Base-by-base conservation (phyloP, 2,797 vertebrate genomes). In the Danio choprae region DNA sequence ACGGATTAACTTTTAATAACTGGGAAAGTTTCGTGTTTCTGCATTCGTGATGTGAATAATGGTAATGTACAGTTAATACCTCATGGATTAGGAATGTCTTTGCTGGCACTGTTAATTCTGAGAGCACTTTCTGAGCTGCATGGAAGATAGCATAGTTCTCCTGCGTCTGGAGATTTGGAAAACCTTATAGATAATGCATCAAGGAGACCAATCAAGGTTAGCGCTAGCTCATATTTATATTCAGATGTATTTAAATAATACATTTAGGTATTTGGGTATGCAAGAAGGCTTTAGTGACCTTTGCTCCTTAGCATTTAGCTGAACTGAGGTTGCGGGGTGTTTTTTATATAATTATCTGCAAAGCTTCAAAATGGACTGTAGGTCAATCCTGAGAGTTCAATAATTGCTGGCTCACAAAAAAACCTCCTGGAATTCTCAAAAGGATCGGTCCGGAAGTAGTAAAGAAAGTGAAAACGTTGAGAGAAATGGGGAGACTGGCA, bases 131-230 rank as follows among this genome's bases (percentile, higher is more conserved):
- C 73, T 65, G 88, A 86, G 78, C 71, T 80, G 81, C 77, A 84
- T 53, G 56, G 81, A 89, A 87, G 51, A 79, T 48, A 78, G 48
- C 41, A 40, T 9, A 44, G 73, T 81, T 74, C 65, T 7, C n/a
- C 8, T 53, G 51, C 8, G 72, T 84, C 82, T 87, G 82, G 79
- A 74, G 84, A 44, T 86, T 78, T 70, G 59, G 82, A 77, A 73
- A 77, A 55, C 84, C 89, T 92, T 92, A 92, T 92, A 91, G 92
- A 91, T 93, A 91, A 93, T 93, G 89, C 90, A 93, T 89, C 90
- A 90, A 62, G 58, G 87, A 70, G 53, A 83, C 84, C 86, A 88
- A 91, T 90, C 90, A 89, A 91, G 90, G 90, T 90, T 84, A 74
- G 20, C 11, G 6, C 51, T 15, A 36, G 36, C 20, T 62, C 63